These are phyloP conservation scores for Platycheirus albimanus DNA, from an alignment of 2,888 invertebrate genomes.

Conservation along the genomic window DNA sequence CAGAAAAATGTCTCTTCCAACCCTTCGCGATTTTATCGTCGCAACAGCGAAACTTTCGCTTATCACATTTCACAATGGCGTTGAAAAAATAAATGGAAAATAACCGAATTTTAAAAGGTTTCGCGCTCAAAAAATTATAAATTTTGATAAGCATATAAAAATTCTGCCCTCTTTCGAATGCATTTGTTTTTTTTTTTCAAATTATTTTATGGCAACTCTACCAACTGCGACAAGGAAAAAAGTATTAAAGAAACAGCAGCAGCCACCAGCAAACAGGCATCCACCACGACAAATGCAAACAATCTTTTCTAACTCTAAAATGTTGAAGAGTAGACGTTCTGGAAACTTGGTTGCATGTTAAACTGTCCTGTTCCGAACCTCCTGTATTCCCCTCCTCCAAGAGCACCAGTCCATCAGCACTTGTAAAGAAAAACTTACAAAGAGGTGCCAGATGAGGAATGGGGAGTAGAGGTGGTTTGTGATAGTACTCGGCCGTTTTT, in stretches of 20 bases:
- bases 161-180: no score
- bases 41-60: no score
- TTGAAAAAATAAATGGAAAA: no score
- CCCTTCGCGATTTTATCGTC: no score
- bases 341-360: conserved; percentile 70
- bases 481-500: conserved; percentile 48
- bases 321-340: conserved; percentile 66
- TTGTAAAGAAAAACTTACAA: conserved; percentile 57
- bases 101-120: no score
- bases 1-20: no score
- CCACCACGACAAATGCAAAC: conserved; percentile 58
- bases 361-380: conserved; percentile 36
- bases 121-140: no score
- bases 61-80: no score
- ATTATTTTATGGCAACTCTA: neutral
- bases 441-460: conserved; percentile 44
- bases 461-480: conserved; percentile 17
- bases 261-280: conserved; percentile 35
- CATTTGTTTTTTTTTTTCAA: neutral
- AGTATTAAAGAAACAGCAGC: neutral
- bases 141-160: no score
- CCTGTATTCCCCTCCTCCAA: neutral
- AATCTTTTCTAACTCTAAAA: conserved; percentile 60
- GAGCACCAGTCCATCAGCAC: conserved; percentile 22
- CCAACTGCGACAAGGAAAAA: conserved; percentile 11